These are phyloP conservation scores for Polypedilum vanderplanki DNA, from an alignment of 1,140 invertebrate genomes.

Conservation along the genomic window DNA sequence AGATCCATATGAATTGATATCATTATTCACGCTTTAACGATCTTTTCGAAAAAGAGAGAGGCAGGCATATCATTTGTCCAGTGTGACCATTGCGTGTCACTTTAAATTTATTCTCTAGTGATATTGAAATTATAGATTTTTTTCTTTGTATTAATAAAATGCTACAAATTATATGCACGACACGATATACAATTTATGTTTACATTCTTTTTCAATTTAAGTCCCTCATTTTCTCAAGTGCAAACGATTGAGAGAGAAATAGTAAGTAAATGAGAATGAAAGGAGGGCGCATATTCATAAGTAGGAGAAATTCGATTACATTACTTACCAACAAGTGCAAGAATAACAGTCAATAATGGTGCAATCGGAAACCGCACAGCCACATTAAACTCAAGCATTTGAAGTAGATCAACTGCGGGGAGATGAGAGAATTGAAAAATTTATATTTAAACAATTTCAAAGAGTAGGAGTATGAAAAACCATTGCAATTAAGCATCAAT, in stretches of 20 bases:
- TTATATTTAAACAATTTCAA: slow-evolving; percentile 27
- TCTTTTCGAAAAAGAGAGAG: background rate
- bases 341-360: slow-evolving; percentile 90
- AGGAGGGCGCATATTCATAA: too few relatives aligned
- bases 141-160: background rate
- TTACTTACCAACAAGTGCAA: slow-evolving; percentile 92
- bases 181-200: too few relatives aligned
- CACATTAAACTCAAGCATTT: slow-evolving; percentile 94
- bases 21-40: slow-evolving; percentile 17
- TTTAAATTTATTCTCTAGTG: slow-evolving; percentile 19
- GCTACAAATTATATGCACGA: slow-evolving; percentile 1
- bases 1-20: slow-evolving; percentile 19
- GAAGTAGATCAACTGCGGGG: slow-evolving; percentile 86
- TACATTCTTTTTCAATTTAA: too few relatives aligned
- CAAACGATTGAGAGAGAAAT: too few relatives aligned
- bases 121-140: slow-evolving; percentile 14
- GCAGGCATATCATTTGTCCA: background rate
- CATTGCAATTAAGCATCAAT: slow-evolving; percentile 26
- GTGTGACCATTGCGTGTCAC: background rate
- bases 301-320: background rate
- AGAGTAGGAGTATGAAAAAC: background rate
- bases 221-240: too few relatives aligned
- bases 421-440: slow-evolving; percentile 36
- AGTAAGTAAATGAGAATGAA: too few relatives aligned
- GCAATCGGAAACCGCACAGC: slow-evolving; percentile 90